phyloP scores from a whole-genome alignment of 2,797 vertebrate genomes.

The Epinephelus coioides region DNA sequence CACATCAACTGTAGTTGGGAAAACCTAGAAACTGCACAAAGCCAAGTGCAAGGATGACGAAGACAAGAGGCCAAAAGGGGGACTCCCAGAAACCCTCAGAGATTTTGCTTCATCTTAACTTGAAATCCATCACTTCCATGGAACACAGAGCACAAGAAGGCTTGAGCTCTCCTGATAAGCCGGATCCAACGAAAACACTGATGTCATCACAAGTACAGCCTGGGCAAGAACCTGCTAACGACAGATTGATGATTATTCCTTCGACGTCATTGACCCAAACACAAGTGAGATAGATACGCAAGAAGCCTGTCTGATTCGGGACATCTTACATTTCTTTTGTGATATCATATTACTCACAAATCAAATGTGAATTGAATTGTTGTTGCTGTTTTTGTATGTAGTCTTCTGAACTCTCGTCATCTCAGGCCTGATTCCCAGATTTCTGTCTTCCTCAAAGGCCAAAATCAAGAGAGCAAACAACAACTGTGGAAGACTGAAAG shows the following conservation, averaged over 20 bases:
- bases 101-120: constrained; percentile 56
- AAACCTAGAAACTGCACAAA: constrained; percentile 43
- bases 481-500: background rate
- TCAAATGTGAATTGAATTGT: constrained; percentile 29
- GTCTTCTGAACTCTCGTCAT: constrained; percentile 42
- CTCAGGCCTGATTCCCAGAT: constrained; percentile 31
- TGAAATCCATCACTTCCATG: constrained; percentile 71
- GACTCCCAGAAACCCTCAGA: constrained; percentile 69
- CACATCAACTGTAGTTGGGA: constrained; percentile 36
- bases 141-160: constrained; percentile 61
- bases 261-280: constrained; percentile 63
- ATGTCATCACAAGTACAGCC: constrained; percentile 69
- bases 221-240: constrained; percentile 45
- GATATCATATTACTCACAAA: constrained; percentile 50
- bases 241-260: constrained; percentile 65
- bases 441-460: constrained; percentile 32
- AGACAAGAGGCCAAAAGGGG: constrained; percentile 58
- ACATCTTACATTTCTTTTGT: constrained; percentile 47
- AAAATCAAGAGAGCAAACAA: constrained; percentile 32
- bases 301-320: constrained; percentile 39
- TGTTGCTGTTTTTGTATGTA: constrained; percentile 8
- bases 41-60: constrained; percentile 50
- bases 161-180: constrained; percentile 68
- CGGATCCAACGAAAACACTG: constrained; percentile 77
- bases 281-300: constrained; percentile 59